Conservation (phyloP, 2,888 invertebrate species). For the Leuctra nigra region DNA sequence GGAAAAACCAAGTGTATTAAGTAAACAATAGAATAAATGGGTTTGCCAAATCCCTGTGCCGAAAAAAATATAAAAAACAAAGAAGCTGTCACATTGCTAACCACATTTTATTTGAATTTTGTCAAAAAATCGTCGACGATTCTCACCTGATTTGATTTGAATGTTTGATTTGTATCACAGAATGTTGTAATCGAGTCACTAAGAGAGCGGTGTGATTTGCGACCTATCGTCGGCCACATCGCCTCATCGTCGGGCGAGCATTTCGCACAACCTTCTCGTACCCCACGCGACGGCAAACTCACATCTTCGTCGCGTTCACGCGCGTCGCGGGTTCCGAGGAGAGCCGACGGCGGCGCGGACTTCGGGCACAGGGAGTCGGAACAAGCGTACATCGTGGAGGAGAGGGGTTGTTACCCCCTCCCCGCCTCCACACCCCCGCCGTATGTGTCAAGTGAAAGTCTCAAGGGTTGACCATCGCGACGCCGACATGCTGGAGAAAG, state of each 20-base stretch:
- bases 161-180: conserved; percentile 24
- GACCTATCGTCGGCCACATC: conserved; percentile 21
- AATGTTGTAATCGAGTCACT: conserved; percentile 20
- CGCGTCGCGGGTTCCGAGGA: background rate
- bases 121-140: conserved; percentile 6
- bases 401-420: conserved; percentile 6
- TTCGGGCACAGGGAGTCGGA: background rate
- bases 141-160: conserved; percentile 22
- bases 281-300: background rate
- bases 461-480: conserved; percentile 17
- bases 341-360: background rate
- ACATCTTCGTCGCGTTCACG: background rate
- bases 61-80: conserved; percentile 24
- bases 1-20: conserved; percentile 30
- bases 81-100: conserved; percentile 22
- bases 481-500: background rate
- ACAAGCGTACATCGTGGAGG: background rate
- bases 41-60: conserved; percentile 28
- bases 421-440: background rate
- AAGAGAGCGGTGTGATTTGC: conserved; percentile 20
- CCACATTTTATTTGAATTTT: conserved; percentile 6
- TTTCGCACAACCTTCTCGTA: background rate
- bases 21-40: conserved; percentile 30
- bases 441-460: conserved; percentile 19
- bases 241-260: background rate